phyloP scores from a whole-genome alignment of 2,113 vertebrate species.

The Etia nguti region DNA sequence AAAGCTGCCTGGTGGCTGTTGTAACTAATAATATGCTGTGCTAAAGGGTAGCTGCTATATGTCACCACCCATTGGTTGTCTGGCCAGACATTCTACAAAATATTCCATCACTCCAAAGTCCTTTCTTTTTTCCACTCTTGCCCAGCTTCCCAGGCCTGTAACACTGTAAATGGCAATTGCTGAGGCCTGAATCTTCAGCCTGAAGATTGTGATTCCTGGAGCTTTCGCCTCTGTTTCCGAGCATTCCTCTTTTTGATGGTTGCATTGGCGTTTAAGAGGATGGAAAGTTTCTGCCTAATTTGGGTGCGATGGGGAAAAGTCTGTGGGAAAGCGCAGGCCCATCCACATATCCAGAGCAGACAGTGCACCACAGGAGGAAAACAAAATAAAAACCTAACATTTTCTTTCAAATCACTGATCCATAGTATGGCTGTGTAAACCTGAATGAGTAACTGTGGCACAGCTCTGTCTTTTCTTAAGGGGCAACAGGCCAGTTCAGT shows the following conservation, averaged over 20 bases:
- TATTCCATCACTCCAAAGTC: slow-evolving; percentile 31
- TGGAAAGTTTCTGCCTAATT: slow-evolving; percentile 70
- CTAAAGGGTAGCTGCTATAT: slow-evolving; percentile 8
- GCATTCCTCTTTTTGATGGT: slow-evolving; percentile 62
- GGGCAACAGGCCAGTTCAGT: neutral
- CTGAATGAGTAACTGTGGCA: slow-evolving; percentile 2
- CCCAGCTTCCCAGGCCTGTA: slow-evolving; percentile 32
- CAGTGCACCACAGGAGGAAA: slow-evolving; percentile 17
- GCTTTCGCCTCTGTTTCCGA: slow-evolving; percentile 60
- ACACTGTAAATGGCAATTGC: slow-evolving; percentile 59
- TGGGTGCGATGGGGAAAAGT: slow-evolving; percentile 47
- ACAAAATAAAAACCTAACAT: neutral
- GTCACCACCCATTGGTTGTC: slow-evolving; percentile 35
- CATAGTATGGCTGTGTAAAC: slow-evolving; percentile 44
- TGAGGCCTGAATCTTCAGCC: slow-evolving; percentile 40
- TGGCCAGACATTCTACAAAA: slow-evolving; percentile 41
- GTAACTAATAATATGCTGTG: slow-evolving; percentile 22
- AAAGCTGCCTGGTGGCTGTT: neutral
- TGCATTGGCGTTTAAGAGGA: slow-evolving; percentile 50
- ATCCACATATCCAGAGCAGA: slow-evolving; percentile 30
- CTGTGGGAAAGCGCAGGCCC: slow-evolving; percentile 36
- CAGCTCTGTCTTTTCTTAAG: slow-evolving; percentile 5
- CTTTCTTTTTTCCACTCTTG: slow-evolving; percentile 53
- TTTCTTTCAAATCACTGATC: slow-evolving; percentile 38
- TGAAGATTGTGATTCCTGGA: slow-evolving; percentile 66